Conservation (phyloP, 2,797 vertebrate genomes). For the Synanceia verrucosa region DNA sequence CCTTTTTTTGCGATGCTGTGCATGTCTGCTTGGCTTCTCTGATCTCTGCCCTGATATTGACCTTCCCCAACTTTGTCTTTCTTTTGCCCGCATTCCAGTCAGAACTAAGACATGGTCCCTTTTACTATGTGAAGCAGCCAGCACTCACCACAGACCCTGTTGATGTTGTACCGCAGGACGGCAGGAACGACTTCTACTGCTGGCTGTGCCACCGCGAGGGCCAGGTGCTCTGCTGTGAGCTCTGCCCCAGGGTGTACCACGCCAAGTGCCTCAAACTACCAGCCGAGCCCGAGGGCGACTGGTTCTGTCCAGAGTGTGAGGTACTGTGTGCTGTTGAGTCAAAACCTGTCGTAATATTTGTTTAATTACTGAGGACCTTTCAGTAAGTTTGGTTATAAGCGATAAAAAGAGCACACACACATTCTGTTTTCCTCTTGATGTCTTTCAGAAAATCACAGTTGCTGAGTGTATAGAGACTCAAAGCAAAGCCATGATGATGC, state of each 20-base stretch:
- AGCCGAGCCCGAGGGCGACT: slow-evolving; percentile 94
- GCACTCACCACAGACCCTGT: slow-evolving; percentile 96
- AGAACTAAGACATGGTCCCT: slow-evolving; percentile 99
- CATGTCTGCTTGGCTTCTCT: slow-evolving; percentile 68
- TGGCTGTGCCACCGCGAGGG: slow-evolving; percentile 99
- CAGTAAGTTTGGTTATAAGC: not conserved
- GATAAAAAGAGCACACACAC: not conserved
- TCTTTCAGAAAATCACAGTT: slow-evolving; percentile 97
- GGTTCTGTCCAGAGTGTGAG: slow-evolving; percentile 96
- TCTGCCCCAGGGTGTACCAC: slow-evolving; percentile 99
- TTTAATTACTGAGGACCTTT: not conserved
- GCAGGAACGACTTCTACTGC: slow-evolving; percentile 99
- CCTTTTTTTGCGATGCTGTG: slow-evolving; percentile 44
- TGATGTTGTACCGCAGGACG: slow-evolving; percentile 99
- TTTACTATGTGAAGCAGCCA: slow-evolving; percentile 99
- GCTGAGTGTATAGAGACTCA: slow-evolving; percentile 99
- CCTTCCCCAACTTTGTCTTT: slow-evolving; percentile 88
- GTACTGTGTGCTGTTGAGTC: slow-evolving; percentile 70
- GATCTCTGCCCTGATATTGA: slow-evolving; percentile 86
- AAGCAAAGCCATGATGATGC: slow-evolving; percentile 99
- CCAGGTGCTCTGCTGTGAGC: slow-evolving; percentile 99
- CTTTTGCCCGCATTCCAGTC: slow-evolving; percentile 99
- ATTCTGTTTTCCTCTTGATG: slow-evolving; percentile 68
- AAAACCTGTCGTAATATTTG: not conserved
- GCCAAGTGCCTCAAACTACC: slow-evolving; percentile 99